Percentiles rank a stretch among this genome's conserved stretches.
phyloP scores from a whole-genome alignment of 1,140 invertebrate genomes.

The Calephelis virginiensis region DNA sequence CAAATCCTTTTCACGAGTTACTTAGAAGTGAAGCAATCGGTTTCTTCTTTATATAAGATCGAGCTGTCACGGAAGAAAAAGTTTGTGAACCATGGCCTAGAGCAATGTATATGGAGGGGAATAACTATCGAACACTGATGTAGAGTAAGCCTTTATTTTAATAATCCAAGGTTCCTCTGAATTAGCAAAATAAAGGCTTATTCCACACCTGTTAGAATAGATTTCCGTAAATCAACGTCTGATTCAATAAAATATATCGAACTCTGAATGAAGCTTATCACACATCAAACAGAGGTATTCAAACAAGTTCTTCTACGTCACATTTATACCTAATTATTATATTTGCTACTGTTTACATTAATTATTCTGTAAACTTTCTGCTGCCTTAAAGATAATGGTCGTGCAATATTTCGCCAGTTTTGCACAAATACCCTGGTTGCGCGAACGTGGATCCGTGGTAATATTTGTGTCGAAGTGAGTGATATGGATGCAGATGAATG shows the following conservation, averaged over 20 bases:
- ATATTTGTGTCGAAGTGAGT: neutral
- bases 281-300: conserved; percentile 1
- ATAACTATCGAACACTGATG: neutral
- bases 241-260: neutral
- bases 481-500: conserved; percentile 39
- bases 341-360: conserved; percentile 21
- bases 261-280: neutral
- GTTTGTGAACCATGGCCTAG: too few species aligned
- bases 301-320: conserved; percentile 1
- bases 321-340: conserved; percentile 4
- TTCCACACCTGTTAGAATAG: too few species aligned
- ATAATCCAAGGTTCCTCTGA: too few species aligned
- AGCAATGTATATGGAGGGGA: neutral
- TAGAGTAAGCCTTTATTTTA: too few species aligned
- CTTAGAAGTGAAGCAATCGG: too few species aligned
- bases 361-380: conserved; percentile 26
- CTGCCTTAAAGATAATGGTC: conserved; percentile 29
- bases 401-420: conserved; percentile 27
- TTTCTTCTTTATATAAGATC: too few species aligned
- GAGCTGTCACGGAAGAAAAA: too few species aligned
- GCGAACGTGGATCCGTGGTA: neutral
- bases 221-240: too few species aligned
- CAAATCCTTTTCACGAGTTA: too few species aligned
- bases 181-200: too few species aligned
- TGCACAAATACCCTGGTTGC: neutral